Conservation (phyloP, 1,140 invertebrate species). For the Drosophila rhopaloa region DNA sequence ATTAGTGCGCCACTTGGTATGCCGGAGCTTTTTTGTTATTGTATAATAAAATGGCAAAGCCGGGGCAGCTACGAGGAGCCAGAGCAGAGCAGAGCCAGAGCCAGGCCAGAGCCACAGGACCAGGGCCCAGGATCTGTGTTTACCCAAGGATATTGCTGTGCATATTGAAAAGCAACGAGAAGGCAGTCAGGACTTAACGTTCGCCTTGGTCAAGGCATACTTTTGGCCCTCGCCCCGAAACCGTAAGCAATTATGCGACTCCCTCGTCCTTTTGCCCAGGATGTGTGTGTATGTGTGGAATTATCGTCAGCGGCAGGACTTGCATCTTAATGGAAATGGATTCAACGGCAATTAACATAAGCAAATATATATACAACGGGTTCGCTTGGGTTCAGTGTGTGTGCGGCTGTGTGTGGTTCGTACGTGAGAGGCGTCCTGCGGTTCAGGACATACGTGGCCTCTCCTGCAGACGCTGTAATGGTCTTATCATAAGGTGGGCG, state of each 20-base stretch:
- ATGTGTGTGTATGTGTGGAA: slow-evolving; percentile 62
- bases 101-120: slow-evolving; percentile 16
- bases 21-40: slow-evolving; percentile 70
- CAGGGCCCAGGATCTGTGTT: slow-evolving; percentile 63
- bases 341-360: slow-evolving; percentile 85
- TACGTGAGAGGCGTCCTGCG: slow-evolving; percentile 75
- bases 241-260: slow-evolving; percentile 72
- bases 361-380: slow-evolving; percentile 80
- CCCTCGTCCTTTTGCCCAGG: slow-evolving; percentile 11
- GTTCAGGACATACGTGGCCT: slow-evolving; percentile 70
- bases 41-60: slow-evolving; percentile 74
- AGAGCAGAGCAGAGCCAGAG: too few relatives aligned
- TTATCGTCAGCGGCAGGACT: slow-evolving; percentile 79
- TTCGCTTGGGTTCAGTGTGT: slow-evolving; percentile 24
- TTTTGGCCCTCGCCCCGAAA: slow-evolving; percentile 39
- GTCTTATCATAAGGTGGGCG: slow-evolving; percentile 80
- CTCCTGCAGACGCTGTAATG: slow-evolving; percentile 62
- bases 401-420: slow-evolving; percentile 14
- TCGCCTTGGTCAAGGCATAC: slow-evolving; percentile 76
- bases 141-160: slow-evolving; percentile 82
- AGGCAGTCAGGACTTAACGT: slow-evolving; percentile 57
- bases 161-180: slow-evolving; percentile 78
- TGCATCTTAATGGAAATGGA: slow-evolving; percentile 84
- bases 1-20: slow-evolving; percentile 76
- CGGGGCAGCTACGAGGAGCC: not conserved